These are phyloP conservation scores for Enteromius radiatus DNA, from an alignment of 2,797 vertebrate species.

Conservation along the genomic window DNA sequence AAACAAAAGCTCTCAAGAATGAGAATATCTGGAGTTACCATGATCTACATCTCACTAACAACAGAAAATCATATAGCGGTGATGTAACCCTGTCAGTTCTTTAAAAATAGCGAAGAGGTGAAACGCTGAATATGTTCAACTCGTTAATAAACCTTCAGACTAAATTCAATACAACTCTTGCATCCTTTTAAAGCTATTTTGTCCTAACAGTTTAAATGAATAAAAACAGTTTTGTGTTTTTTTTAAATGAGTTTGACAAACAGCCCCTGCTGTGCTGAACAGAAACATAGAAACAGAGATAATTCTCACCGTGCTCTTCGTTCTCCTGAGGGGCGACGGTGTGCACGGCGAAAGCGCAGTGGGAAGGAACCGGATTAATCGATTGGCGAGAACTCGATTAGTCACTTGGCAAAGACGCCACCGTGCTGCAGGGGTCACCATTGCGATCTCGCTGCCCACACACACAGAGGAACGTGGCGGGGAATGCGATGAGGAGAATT, in stretches of 20 bases:
- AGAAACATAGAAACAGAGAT: conserved; percentile 10
- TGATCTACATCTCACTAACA: too few species aligned
- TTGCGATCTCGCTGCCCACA: conserved; percentile 32
- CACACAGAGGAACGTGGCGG: conserved; percentile 67
- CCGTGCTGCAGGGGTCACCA: conserved; percentile 45
- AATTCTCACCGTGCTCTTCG: background rate
- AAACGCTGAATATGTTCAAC: background rate
- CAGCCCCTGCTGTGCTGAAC: conserved; percentile 12
- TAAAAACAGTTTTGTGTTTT: background rate
- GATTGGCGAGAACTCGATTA: conserved; percentile 61
- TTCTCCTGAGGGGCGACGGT: conserved; percentile 10
- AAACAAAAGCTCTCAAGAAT: background rate
- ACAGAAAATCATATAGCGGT: background rate
- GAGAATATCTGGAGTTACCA: background rate
- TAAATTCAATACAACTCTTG: background rate
- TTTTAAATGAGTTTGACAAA: conserved; percentile 16
- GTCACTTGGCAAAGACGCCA: conserved; percentile 40
- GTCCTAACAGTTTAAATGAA: background rate
- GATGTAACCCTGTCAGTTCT: background rate
- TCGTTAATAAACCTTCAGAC: background rate
- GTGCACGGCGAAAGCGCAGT: conserved; percentile 42
- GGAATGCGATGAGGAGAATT: conserved; percentile 75
- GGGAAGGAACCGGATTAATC: conserved; percentile 58
- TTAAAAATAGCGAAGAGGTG: background rate
- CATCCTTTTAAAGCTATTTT: background rate